These are phyloP conservation scores for Tetragonisca angustula DNA, from an alignment of 2,888 invertebrate genomes.

Conservation along the genomic window DNA sequence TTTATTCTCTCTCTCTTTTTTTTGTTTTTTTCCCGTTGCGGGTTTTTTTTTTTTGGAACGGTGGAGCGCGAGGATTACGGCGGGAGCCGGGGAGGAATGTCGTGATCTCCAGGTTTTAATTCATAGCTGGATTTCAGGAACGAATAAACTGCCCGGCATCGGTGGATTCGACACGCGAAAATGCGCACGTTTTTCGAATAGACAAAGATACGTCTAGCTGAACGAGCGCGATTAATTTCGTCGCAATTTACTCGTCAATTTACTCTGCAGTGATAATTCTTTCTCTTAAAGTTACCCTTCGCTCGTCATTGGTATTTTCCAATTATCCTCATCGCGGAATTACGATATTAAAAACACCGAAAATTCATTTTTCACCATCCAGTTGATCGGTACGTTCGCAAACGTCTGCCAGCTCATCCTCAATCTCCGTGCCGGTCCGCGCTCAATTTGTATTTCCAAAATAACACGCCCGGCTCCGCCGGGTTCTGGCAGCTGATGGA, in stretches of 20 bases:
- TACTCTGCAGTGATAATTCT: too few relatives aligned
- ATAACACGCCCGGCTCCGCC: not conserved
- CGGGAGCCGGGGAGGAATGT: not conserved
- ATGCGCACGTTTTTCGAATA: not conserved
- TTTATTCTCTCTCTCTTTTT: not conserved
- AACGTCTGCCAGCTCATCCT: too few relatives aligned
- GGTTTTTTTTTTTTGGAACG: not conserved
- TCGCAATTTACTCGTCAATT: not conserved
- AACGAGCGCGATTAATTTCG: not conserved
- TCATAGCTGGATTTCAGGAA: not conserved
- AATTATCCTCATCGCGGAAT: too few relatives aligned
- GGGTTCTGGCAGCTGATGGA: not conserved
- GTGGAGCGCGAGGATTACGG: not conserved
- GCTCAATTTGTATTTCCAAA: not conserved
- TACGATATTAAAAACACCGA: too few relatives aligned
- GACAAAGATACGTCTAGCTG: too few relatives aligned
- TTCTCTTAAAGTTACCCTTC: not conserved
- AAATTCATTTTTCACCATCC: too few relatives aligned
- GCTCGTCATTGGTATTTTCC: not conserved
- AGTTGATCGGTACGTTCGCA: too few relatives aligned
- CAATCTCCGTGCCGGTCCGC: too few relatives aligned
- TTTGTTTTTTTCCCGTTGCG: not conserved
- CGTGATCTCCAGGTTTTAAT: not conserved
- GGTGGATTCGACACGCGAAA: too few relatives aligned
- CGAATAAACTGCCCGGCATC: not conserved